These are phyloP conservation scores for Aramus guarauna DNA, from an alignment of 2,113 vertebrate species.

Conservation along the genomic window DNA sequence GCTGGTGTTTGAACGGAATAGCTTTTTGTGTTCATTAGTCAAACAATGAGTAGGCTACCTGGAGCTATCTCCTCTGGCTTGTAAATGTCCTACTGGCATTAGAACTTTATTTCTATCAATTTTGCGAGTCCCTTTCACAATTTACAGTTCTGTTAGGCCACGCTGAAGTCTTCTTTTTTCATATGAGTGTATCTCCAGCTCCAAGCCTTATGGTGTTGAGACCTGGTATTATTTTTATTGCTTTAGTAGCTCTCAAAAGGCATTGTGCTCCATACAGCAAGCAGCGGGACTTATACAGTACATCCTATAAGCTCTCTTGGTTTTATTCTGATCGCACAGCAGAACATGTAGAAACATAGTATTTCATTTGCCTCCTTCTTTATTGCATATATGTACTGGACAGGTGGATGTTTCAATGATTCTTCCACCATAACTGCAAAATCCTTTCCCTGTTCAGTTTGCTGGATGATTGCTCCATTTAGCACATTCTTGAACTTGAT, in stretches of 20 bases:
- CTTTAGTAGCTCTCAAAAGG: neutral
- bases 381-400: neutral
- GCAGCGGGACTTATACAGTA: neutral
- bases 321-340: neutral
- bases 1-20: neutral
- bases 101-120: neutral
- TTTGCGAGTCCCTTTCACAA: neutral
- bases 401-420: neutral
- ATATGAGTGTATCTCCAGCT: neutral
- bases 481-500: conserved; percentile 7
- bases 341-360: neutral
- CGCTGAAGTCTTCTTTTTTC: neutral
- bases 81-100: neutral
- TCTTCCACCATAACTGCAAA: conserved; percentile 6
- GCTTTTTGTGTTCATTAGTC: neutral
- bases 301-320: neutral
- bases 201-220: neutral
- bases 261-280: neutral
- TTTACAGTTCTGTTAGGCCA: neutral
- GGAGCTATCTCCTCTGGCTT: neutral
- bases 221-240: neutral
- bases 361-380: conserved; percentile 6
- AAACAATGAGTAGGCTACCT: neutral
- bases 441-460: conserved; percentile 42
- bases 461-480: conserved; percentile 46